Evolutionary conservation across 2,113 vertebrate genomes (phyloP), one percentile per base, ranked within the genome.

Genomic region (Gasterosteus aculeatus): DNA sequence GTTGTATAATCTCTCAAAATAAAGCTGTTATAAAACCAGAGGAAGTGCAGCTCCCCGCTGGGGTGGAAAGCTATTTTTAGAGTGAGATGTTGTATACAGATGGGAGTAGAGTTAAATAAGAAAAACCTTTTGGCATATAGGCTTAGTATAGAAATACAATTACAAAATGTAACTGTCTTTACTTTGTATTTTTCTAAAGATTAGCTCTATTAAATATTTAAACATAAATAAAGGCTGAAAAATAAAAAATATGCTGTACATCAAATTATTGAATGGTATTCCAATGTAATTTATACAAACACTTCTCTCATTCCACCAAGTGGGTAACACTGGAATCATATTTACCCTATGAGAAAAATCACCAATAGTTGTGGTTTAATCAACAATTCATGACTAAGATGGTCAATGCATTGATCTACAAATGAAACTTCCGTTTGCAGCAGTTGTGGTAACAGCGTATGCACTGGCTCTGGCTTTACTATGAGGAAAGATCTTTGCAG

Each of bases 11-110:
- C 59, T 72, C 69, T 19, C 58, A 66, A 84, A 86, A 82, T 71
- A 81, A 86, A 78, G 51, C 66, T 61, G 14, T 74, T 72, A 39
- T 70, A 69, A 72, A 53, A 83, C 44, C 54, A 4, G 26, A 81
- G 8, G 69, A 85, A 81, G 84, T 81, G 62, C 80, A 75, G 70
- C 74, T 82, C 70, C 44, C 46, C 29, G 61, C 77, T 71, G 56
- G 46, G 80, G 60, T 72, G 75, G 72, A 81, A 77, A 44, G 77
- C 69, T 94, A 90, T 92, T 89, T 91, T 85, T 93, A 92, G 84
- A 60, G 59, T 63, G 57, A 60, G 58, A 87, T 76, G 81, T 68
- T 88, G 84, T 75, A 71, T 71, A 85, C 58, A 51, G 82, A 88
- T 16, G 69, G 53, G 47, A 75, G 80, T 70, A 31, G 42, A 49